These are phyloP conservation scores for Ibycter americanus DNA, from an alignment of 2,797 vertebrate species.

Conservation along the genomic window DNA sequence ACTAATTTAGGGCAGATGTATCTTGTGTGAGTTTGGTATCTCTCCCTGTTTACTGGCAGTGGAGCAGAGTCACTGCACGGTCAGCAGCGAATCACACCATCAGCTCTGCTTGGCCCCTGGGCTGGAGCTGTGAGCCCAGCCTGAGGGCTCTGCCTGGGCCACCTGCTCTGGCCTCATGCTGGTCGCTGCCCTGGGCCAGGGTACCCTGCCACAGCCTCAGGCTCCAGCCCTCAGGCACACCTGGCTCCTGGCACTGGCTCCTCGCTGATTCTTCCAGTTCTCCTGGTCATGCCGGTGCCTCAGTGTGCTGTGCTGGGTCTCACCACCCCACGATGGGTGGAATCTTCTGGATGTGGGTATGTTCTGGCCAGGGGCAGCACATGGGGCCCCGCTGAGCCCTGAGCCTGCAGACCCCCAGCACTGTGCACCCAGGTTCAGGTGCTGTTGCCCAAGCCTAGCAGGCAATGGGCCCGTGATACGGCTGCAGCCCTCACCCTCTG, in stretches of 20 bases:
- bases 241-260: neutral
- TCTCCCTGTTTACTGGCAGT: neutral
- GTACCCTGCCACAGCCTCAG: neutral
- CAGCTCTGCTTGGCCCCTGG: neutral
- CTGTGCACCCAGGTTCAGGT: rapidly evolving
- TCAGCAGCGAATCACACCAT: rapidly evolving
- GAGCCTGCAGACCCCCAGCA: rapidly evolving
- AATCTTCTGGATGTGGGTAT: no score
- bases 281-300: neutral
- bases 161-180: neutral
- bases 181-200: rapidly evolving
- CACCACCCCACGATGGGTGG: no score
- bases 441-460: neutral
- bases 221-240: neutral
- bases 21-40: neutral
- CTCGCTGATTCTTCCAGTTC: neutral
- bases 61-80: neutral
- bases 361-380: neutral
- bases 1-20: conserved; percentile 16
- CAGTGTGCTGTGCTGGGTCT: rapidly evolving
- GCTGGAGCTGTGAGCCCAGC: neutral
- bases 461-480: rapidly evolving
- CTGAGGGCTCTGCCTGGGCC: neutral
- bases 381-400: neutral
- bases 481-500: neutral